Conservation (phyloP, 2,888 invertebrate genomes). For the Hirtodrosophila confusa region DNA sequence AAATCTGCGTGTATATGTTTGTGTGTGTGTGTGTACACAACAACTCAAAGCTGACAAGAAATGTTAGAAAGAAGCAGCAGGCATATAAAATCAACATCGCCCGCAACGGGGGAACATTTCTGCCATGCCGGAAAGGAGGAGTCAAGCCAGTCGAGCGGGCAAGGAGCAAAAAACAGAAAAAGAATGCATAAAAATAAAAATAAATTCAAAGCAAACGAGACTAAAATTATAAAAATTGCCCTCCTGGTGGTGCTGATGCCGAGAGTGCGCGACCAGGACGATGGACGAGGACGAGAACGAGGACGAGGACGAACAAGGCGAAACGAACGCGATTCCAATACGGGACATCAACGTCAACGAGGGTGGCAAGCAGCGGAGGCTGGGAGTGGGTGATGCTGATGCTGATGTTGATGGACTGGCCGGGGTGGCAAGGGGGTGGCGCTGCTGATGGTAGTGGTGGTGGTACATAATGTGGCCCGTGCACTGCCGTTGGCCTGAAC, state of each 20-base stretch:
- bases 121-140: conserved; percentile 58
- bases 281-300: conserved; percentile 20
- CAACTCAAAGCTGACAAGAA: conserved; percentile 55
- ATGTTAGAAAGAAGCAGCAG: conserved; percentile 63
- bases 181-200: conserved; percentile 66
- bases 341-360: conserved; percentile 79
- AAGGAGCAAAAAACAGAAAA: conserved; percentile 28
- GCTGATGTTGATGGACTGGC: conserved; percentile 53
- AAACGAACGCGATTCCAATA: conserved; percentile 78
- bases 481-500: conserved; percentile 57
- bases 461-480: conserved; percentile 67
- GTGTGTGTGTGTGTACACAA: conserved; percentile 26
- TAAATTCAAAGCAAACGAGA: conserved; percentile 81
- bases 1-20: conserved; percentile 38
- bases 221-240: conserved; percentile 82
- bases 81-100: conserved; percentile 56
- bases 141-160: conserved; percentile 55
- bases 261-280: conserved; percentile 56
- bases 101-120: conserved; percentile 52
- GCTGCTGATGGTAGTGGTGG: conserved; percentile 44
- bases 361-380: conserved; percentile 55
- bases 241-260: conserved; percentile 62
- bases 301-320: conserved; percentile 48
- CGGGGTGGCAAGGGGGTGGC: conserved; percentile 15
- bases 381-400: conserved; percentile 31